These are phyloP conservation scores for Nothobranchius furzeri DNA, from an alignment of 2,113 vertebrate species.

Conservation along the genomic window DNA sequence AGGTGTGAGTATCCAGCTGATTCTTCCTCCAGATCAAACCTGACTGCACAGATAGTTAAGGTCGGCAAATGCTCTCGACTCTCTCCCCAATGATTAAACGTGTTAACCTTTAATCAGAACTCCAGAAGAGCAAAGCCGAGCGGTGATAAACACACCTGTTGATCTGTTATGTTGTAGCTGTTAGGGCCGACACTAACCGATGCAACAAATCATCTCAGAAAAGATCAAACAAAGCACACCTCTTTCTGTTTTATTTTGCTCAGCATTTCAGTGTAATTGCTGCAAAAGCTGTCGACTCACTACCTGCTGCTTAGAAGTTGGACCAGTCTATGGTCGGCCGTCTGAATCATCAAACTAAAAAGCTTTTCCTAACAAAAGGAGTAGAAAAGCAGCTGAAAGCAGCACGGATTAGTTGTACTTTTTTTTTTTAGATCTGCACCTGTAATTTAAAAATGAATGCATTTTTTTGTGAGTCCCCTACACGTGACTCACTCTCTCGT, in stretches of 20 bases:
- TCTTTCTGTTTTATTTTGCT: not conserved
- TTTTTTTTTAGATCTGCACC: not conserved
- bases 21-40: not conserved
- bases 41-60: not conserved
- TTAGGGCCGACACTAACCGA: not conserved
- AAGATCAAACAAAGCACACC: slow-evolving; percentile 15
- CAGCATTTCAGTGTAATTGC: slow-evolving; percentile 11
- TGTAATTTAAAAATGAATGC: slow-evolving; percentile 3
- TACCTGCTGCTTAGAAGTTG: slow-evolving; percentile 17
- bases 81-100: not conserved
- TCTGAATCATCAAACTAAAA: slow-evolving; percentile 27
- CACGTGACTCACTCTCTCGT: slow-evolving; percentile 10
- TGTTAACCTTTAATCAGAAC: not conserved
- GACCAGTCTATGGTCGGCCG: slow-evolving; percentile 7
- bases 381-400: not conserved
- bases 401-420: slow-evolving; percentile 2
- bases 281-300: slow-evolving; percentile 21
- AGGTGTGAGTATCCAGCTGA: no score
- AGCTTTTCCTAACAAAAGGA: not conserved
- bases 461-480: slow-evolving; percentile 20
- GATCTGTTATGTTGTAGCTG: not conserved
- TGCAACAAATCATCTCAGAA: not conserved
- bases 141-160: not conserved
- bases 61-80: not conserved
- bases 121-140: not conserved